These are phyloP conservation scores for Columba guinea DNA, from an alignment of 2,797 vertebrate species.

Conservation along the genomic window DNA sequence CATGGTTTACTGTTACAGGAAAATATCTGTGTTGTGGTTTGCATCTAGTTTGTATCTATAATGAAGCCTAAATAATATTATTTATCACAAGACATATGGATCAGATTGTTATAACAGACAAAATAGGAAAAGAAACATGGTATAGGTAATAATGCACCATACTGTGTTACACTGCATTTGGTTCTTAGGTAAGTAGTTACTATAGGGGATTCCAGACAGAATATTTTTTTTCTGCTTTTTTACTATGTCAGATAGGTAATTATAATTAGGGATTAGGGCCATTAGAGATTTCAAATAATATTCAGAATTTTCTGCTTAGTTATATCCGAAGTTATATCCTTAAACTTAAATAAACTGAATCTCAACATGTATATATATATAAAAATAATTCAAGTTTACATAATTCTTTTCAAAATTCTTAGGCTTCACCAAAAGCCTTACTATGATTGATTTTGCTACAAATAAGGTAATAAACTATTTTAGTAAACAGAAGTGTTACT, in stretches of 20 bases:
- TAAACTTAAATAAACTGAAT: background rate
- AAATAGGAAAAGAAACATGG: background rate
- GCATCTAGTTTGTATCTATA: background rate
- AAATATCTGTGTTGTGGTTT: background rate
- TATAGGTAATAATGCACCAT: background rate
- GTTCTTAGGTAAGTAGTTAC: background rate
- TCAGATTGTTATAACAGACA: background rate
- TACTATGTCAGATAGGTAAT: background rate
- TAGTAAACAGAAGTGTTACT: background rate
- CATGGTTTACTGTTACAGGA: background rate
- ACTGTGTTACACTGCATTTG: background rate
- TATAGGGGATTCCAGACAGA: background rate
- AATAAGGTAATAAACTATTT: background rate
- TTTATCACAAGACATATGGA: background rate
- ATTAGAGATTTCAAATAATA: background rate
- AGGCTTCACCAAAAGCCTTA: background rate
- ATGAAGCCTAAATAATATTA: constrained; percentile 1
- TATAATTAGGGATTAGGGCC: background rate
- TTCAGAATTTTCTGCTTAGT: background rate
- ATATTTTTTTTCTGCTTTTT: background rate
- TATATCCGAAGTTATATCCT: background rate
- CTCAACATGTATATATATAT: background rate
- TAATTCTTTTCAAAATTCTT: background rate
- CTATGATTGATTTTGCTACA: background rate
- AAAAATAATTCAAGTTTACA: background rate